Evolutionary conservation across 1,140 invertebrate species (phyloP), one percentile per base, ranked within the genome.

Genomic region (Mercenaria mercenaria): DNA sequence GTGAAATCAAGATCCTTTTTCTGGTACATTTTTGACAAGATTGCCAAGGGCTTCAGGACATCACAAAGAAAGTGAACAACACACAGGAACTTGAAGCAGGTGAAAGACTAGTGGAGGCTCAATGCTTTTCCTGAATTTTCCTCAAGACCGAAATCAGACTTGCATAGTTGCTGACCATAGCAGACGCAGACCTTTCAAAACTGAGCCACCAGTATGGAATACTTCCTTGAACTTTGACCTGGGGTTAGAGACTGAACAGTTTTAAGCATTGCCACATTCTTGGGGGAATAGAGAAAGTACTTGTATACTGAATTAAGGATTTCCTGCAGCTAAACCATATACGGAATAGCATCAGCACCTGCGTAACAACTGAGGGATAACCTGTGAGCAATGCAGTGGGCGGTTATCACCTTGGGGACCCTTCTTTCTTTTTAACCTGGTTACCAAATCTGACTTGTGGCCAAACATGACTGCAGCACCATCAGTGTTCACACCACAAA

Each of bases 321-420:
- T 34, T 83, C n/a, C n/a, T n/a, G n/a, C n/a, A n/a, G n/a, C n/a
- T n/a, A n/a, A n/a, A n/a, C n/a, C 79, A 47, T 83, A 80, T 74
- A 89, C n/a, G 79, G 79, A 34, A 74, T 47, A 23, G 23, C 18
- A 83, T 79, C 82, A 26, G 82, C 81, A 64, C 52, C 74, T 29
- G 3, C 4, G 67, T 72, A 47, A 72, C 80, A 76, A 76, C 80
- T 34, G 13, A 85, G 43, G 39, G 89, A 82, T 56, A 85, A 56
- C 82, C 89, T 91, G 37, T 91, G 77, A 23, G 90, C 84, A 61
- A 91, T 84, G 37, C 76, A 88, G 23, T 86, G 83, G 18, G 83
- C 76, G 26, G 83, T 26, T 1, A 90, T 26, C 13, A 90, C n/a
- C 34, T 47, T 61, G 6, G 59, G 76, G 59, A 26, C 20, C n/a